phyloP scores from a whole-genome alignment of 2,888 invertebrate genomes.

The Camptogramma bilineatum region DNA sequence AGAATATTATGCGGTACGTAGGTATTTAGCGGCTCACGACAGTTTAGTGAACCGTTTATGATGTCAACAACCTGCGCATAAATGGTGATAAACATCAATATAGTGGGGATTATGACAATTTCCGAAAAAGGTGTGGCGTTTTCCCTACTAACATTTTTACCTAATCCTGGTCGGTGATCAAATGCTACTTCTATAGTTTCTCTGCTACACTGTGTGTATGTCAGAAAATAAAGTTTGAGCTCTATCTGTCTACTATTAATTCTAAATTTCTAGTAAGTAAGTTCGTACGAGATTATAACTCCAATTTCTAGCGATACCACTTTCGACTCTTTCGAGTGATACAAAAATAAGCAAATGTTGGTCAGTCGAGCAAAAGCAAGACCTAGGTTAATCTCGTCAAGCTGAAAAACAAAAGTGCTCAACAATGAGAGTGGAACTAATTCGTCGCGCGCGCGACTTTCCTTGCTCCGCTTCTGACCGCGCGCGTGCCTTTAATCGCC shows the following conservation, averaged over 20 bases:
- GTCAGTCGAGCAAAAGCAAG: background rate
- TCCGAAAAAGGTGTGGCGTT: too few relatives aligned
- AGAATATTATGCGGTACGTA: slow-evolving; percentile 14
- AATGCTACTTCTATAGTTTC: too few relatives aligned
- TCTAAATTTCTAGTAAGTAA: too few relatives aligned
- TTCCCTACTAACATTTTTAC: too few relatives aligned
- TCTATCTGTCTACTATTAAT: too few relatives aligned
- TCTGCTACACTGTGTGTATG: too few relatives aligned
- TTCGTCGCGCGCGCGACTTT: background rate
- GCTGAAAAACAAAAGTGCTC: background rate
- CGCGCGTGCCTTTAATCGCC: background rate
- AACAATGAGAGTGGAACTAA: slow-evolving; percentile 1
- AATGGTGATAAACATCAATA: too few relatives aligned
- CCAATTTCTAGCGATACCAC: too few relatives aligned
- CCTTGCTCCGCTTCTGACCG: background rate
- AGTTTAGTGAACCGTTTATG: background rate
- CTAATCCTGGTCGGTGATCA: too few relatives aligned
- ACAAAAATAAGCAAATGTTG: background rate
- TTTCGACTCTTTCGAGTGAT: background rate
- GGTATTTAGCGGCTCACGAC: background rate
- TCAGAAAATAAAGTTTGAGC: too few relatives aligned
- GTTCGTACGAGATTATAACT: too few relatives aligned
- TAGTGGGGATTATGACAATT: too few relatives aligned
- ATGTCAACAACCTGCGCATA: background rate
- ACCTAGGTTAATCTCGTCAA: background rate